These are phyloP conservation scores for Pangasius djambal DNA, from an alignment of 2,797 vertebrate genomes.

Conservation along the genomic window DNA sequence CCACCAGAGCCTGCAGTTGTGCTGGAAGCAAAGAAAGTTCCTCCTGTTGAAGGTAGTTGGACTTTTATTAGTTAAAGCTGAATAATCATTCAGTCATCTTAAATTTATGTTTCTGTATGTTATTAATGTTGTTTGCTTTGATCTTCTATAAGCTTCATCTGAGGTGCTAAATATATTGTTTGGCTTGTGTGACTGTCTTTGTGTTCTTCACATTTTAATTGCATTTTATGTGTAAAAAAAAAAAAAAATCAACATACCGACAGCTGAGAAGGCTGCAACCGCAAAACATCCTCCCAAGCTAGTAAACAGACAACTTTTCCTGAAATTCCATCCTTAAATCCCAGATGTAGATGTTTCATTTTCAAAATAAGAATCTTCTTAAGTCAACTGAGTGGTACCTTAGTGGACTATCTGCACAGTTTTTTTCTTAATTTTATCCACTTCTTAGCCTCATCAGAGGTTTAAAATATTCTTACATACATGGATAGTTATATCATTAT, in stretches of 20 bases:
- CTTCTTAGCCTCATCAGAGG: neutral
- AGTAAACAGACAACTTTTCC: neutral
- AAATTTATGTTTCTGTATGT: neutral
- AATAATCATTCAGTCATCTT: neutral
- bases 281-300: neutral
- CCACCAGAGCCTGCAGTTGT: conserved; percentile 25
- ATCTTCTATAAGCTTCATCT: conserved; percentile 2
- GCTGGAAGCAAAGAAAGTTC: conserved; percentile 68
- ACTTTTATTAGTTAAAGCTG: conserved; percentile 32
- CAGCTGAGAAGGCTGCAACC: neutral
- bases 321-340: neutral
- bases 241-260: too few relatives aligned
- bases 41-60: conserved; percentile 76
- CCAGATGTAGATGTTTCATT: neutral
- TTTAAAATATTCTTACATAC: neutral
- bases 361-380: conserved; percentile 2
- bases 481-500: neutral
- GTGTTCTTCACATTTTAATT: neutral
- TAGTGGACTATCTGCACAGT: neutral
- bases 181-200: conserved; percentile 9
- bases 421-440: neutral
- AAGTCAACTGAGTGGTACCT: neutral
- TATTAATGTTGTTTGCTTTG: neutral
- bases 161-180: neutral
- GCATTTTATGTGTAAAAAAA: neutral